A percentile compares a stretch with the other conserved stretches of the same genome.
These are phyloP conservation scores for Diaperis boleti DNA, from an alignment of 2,888 invertebrate species.

Conservation along the genomic window DNA sequence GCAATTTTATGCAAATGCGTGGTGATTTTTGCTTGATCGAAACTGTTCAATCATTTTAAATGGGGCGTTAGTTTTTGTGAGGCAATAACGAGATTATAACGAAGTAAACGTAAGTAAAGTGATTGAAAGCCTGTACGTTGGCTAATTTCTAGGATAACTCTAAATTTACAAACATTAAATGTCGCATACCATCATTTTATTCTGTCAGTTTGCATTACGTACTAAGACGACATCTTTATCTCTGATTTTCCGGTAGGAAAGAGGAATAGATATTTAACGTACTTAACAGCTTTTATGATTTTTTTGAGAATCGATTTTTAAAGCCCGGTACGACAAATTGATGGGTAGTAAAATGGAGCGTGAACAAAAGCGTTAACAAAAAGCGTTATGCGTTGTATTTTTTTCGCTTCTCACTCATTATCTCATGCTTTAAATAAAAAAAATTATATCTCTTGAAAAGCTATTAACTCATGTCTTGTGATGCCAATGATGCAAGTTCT, in stretches of 20 bases:
- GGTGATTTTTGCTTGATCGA: conserved; percentile 44
- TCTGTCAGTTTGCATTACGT: conserved; percentile 51
- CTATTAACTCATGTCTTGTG: too few relatives aligned
- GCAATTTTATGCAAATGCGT: conserved; percentile 54
- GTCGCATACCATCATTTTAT: conserved; percentile 42
- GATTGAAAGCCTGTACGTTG: conserved; percentile 46
- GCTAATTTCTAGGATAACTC: conserved; percentile 42
- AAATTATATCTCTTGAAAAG: too few relatives aligned
- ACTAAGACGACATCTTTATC: conserved; percentile 39
- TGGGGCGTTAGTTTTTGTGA: conserved; percentile 47
- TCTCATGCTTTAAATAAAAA: too few relatives aligned
- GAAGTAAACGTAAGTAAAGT: conserved; percentile 47
- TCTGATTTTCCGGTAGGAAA: neutral
- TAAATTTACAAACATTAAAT: conserved; percentile 18
- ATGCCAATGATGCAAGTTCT: too few relatives aligned
- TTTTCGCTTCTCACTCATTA: too few relatives aligned
- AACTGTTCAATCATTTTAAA: conserved; percentile 52
- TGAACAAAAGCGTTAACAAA: too few relatives aligned
- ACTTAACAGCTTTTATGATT: too few relatives aligned
- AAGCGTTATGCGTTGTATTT: too few relatives aligned
- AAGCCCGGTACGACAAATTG: too few relatives aligned
- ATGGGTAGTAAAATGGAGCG: too few relatives aligned
- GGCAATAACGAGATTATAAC: conserved; percentile 45
- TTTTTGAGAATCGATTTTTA: too few relatives aligned
- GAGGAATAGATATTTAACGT: too few relatives aligned